These are phyloP conservation scores for Tenthredo livida DNA, from an alignment of 2,888 invertebrate species.

Conservation along the genomic window DNA sequence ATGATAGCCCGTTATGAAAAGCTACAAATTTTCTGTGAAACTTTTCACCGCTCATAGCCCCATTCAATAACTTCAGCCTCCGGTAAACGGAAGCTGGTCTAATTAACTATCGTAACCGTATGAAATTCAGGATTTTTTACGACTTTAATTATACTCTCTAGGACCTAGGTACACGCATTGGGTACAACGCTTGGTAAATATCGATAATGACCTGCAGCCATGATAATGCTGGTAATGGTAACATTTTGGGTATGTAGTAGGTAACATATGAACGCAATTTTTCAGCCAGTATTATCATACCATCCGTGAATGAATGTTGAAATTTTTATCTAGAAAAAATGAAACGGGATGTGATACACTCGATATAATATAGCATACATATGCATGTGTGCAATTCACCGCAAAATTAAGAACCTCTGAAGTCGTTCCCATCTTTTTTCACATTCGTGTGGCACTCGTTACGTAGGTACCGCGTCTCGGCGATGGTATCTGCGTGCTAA, in stretches of 20 bases:
- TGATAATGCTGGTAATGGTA: neutral
- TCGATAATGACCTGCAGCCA: slow-evolving; percentile 20
- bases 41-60: slow-evolving; percentile 21
- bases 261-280: neutral
- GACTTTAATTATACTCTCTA: neutral
- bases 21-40: neutral
- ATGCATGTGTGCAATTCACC: neutral
- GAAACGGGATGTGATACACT: neutral
- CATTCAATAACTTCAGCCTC: slow-evolving; percentile 23
- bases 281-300: neutral
- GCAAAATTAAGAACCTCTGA: neutral
- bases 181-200: slow-evolving; percentile 3
- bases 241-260: neutral
- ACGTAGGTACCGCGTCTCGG: neutral
- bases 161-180: neutral
- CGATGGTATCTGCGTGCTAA: slow-evolving; percentile 48
- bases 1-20: slow-evolving; percentile 6
- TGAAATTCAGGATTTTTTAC: slow-evolving; percentile 17
- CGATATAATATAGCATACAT: neutral
- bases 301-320: neutral
- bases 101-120: slow-evolving; percentile 11
- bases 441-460: slow-evolving; percentile 26
- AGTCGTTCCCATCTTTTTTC: slow-evolving; percentile 24
- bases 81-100: slow-evolving; percentile 10
- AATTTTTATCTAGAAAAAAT: neutral